Percentiles rank a stretch among this genome's conserved stretches.
Conservation (phyloP, 2,113 vertebrate species). For the Empidonax traillii region DNA sequence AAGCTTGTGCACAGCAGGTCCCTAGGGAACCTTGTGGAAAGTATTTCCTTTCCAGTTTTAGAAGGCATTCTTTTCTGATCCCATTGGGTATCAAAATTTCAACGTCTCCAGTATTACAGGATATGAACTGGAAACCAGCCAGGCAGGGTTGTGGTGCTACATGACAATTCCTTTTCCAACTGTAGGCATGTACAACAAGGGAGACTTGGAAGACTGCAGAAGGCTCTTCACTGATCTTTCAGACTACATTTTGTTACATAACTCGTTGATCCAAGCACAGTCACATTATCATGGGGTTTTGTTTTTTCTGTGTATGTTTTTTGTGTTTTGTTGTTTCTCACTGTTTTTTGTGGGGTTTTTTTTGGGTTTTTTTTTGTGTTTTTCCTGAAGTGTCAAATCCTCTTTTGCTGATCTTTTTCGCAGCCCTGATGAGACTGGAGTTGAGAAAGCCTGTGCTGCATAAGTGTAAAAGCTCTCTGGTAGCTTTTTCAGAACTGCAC, state of each 20-base stretch:
- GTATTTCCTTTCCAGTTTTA: slow-evolving; percentile 61
- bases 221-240: background rate
- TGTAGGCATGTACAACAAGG: background rate
- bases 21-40: slow-evolving; percentile 2
- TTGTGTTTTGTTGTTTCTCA: background rate
- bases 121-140: slow-evolving; percentile 70
- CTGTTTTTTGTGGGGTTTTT: background rate
- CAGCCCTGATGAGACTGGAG: background rate
- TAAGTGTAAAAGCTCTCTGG: background rate
- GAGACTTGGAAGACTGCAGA: background rate
- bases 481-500: slow-evolving; percentile 8
- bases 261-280: background rate
- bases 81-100: slow-evolving; percentile 57
- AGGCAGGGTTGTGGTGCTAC: background rate
- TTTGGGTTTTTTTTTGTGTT: background rate
- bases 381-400: background rate
- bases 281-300: background rate
- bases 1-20: slow-evolving; percentile 35
- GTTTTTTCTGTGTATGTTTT: background rate
- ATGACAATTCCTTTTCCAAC: slow-evolving; percentile 21
- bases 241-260: background rate
- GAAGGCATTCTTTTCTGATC: slow-evolving; percentile 51
- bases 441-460: background rate
- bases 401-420: background rate
- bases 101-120: slow-evolving; percentile 24